Evolutionary conservation across 2,888 invertebrate species (phyloP).

Genomic region (Yponomeuta sedellus): DNA sequence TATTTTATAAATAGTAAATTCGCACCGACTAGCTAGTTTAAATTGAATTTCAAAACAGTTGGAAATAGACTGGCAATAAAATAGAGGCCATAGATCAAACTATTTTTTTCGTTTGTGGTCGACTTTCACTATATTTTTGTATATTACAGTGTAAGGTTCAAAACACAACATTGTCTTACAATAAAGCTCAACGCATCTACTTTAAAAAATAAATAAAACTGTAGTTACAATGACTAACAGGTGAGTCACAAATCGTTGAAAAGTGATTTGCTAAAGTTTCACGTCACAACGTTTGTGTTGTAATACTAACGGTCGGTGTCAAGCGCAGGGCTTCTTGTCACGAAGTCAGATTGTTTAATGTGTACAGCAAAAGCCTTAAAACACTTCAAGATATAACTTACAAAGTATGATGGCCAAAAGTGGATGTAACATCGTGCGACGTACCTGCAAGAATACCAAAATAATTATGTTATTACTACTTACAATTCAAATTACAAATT

Average conservation of each 20-base stretch:
- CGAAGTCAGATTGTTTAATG: background rate
- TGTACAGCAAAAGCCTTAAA: background rate
- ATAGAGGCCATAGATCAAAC: too few relatives aligned
- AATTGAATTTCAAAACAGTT: background rate
- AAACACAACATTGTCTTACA: too few relatives aligned
- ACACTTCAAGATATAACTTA: background rate
- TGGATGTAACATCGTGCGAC: background rate
- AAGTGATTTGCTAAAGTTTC: background rate
- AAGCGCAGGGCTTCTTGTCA: background rate
- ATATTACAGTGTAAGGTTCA: too few relatives aligned
- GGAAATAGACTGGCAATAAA: background rate
- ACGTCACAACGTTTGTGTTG: background rate
- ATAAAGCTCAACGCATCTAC: background rate
- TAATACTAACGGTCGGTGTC: background rate
- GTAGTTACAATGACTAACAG: background rate
- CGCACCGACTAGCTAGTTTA: background rate
- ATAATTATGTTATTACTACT: background rate
- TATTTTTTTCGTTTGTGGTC: too few relatives aligned
- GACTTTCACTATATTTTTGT: too few relatives aligned
- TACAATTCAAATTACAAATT: background rate
- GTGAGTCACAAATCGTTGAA: background rate
- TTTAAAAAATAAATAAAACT: background rate
- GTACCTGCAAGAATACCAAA: slow-evolving; percentile 9
- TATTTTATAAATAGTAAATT: background rate
- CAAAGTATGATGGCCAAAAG: background rate